Base-by-base conservation (phyloP, 1,140 invertebrate genomes). In the Hermetia illucens region DNA sequence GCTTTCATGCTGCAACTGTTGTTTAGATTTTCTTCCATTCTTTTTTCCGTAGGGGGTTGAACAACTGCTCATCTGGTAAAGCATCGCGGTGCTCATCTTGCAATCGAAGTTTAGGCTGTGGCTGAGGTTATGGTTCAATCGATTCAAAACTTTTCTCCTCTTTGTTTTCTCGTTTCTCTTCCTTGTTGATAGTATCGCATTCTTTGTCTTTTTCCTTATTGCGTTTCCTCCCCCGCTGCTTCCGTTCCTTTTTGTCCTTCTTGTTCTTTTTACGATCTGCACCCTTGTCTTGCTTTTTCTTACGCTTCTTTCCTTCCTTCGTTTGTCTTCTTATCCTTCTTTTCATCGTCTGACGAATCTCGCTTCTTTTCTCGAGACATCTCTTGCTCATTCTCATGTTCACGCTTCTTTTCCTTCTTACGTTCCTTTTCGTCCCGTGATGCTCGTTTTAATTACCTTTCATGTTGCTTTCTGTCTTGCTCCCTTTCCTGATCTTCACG, bases 241-340 rank as follows among this genome's bases (percentile, higher is more conserved):
- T 46, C 64, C 63, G 44, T 52, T 27, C 46, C 5, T 64, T 60
- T 51, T 55, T 61, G 47, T 69, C 65, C 47, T 64, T 66, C 52
- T 65, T 64, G 50, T 63, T 68, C 43, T 67, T 74, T 25, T 67
- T 69, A 39, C 61, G 68, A 46, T 64, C 68, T 62, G 64, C 34
- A 66, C 69, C 40, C 64, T 68, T 38, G 61, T 62, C 17, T 67
- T 60, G 57, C 0, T 63, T 17, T 53, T 51, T 21, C 57, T 57
- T 2, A 17, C 45, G 38, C 60, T 66, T 6, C 65, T 44, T 69
- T 64, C 43, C 68, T 66, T 40, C 71, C 70, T n/a, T 69, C 64
- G 22, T 66, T 68, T 48, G 65, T 68, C 22, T 63, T 65, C 34
- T 66, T 69, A 39, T 64, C 68, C 37, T 61, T 62, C 17, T 67